phyloP scores from a whole-genome alignment of 2,797 vertebrate species.

The Chaetodon trifasciatus region DNA sequence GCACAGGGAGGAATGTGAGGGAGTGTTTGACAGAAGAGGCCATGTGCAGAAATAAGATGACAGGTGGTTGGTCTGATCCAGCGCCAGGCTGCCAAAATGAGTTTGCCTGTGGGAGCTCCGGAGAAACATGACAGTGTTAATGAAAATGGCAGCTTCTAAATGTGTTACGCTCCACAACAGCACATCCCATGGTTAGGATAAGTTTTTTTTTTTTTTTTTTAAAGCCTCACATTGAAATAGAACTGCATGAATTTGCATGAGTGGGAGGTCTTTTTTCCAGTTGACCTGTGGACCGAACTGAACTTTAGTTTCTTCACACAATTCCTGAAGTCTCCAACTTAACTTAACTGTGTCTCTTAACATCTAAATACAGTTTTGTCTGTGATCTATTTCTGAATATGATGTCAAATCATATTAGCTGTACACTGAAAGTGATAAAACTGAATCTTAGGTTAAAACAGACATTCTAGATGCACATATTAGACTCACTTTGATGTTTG shows the following conservation, averaged over 20 bases:
- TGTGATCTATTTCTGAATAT: background rate
- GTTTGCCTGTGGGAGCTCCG: constrained; percentile 68
- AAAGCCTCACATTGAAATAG: constrained; percentile 23
- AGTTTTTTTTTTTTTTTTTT: background rate
- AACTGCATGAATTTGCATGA: constrained; percentile 17
- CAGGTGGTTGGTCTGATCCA: constrained; percentile 80
- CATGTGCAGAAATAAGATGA: constrained; percentile 80
- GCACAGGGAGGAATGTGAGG: constrained; percentile 69
- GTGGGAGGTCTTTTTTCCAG: background rate
- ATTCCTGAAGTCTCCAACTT: background rate
- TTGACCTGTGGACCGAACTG: background rate
- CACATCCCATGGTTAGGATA: constrained; percentile 40
- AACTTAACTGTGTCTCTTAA: background rate
- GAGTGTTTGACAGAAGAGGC: constrained; percentile 76
- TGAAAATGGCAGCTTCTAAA: constrained; percentile 72
- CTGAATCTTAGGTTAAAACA: background rate
- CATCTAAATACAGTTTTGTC: background rate
- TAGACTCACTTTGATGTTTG: constrained; percentile 30
- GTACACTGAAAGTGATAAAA: background rate
- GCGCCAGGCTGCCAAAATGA: constrained; percentile 72
- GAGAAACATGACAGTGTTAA: constrained; percentile 69
- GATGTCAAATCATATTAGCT: background rate
- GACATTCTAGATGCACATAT: background rate
- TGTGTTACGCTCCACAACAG: constrained; percentile 51
- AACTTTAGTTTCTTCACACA: background rate